Conservation (phyloP, 2,888 invertebrate species). For the Mesorhabditis spiculigera region DNA sequence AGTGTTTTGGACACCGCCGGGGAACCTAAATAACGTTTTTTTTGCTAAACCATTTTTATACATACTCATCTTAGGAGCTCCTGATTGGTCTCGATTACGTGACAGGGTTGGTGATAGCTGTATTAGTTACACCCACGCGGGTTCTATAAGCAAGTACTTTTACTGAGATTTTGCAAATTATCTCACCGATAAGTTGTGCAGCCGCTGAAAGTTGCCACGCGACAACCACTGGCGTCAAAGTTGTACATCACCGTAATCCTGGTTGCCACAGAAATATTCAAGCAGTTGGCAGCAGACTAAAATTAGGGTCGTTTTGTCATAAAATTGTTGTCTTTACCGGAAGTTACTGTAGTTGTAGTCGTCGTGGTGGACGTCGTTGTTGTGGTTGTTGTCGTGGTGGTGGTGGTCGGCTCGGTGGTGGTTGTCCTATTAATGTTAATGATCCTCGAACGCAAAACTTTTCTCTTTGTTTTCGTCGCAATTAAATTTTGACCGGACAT, state of each 20-base stretch:
- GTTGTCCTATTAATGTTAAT: not conserved
- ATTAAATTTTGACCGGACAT: not conserved
- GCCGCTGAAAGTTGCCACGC: not conserved
- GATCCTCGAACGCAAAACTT: not conserved
- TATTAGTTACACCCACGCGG: no score
- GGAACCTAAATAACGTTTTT: no score
- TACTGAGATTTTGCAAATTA: not conserved
- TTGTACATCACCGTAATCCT: not conserved
- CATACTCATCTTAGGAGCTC: no score
- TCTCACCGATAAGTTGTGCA: not conserved
- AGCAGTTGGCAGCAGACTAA: not conserved
- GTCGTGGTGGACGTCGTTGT: conserved; percentile 3
- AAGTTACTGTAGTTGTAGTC: not conserved
- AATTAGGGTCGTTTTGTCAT: not conserved
- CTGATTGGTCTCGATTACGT: no score
- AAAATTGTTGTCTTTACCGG: not conserved
- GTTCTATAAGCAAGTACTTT: no score
- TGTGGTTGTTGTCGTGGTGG: not conserved
- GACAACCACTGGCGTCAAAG: not conserved
- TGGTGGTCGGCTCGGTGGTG: not conserved
- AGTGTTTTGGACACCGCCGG: no score
- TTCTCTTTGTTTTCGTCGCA: not conserved
- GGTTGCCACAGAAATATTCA: not conserved
- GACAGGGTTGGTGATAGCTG: no score
- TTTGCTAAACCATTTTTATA: no score